phyloP scores from a whole-genome alignment of 2,888 invertebrate species.

The Drosophila lutescens region DNA sequence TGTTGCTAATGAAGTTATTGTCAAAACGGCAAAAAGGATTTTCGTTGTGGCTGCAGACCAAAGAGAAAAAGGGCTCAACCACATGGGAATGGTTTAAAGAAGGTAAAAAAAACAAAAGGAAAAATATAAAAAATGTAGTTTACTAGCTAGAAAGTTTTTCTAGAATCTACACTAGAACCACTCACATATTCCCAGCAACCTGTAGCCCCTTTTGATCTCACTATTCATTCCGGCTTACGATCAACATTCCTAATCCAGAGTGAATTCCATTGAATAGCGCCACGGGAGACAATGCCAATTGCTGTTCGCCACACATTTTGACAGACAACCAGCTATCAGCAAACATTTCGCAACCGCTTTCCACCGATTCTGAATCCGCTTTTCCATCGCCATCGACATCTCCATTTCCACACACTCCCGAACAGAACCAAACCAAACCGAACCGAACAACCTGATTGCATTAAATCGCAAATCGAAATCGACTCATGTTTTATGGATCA shows the following conservation, averaged over 20 bases:
- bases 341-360: slow-evolving; percentile 32
- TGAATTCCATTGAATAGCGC: slow-evolving; percentile 1
- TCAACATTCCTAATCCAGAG: slow-evolving; percentile 21
- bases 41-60: slow-evolving; percentile 18
- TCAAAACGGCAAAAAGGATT: slow-evolving; percentile 40
- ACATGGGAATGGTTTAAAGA: not conserved
- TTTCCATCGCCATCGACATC: not conserved
- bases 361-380: not conserved
- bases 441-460: slow-evolving; percentile 35
- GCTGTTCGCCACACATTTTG: slow-evolving; percentile 34
- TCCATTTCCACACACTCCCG: slow-evolving; percentile 7
- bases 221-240: slow-evolving; percentile 4
- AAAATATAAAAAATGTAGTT: not conserved
- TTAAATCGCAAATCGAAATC: slow-evolving; percentile 45
- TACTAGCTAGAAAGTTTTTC: too few relatives aligned
- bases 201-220: slow-evolving; percentile 7
- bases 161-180: not conserved
- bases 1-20: slow-evolving; percentile 67
- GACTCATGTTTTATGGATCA: slow-evolving; percentile 74
- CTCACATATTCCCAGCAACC: not conserved
- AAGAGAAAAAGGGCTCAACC: slow-evolving; percentile 1
- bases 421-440: not conserved
- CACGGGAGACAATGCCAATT: slow-evolving; percentile 19
- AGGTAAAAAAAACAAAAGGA: not conserved
- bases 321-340: slow-evolving; percentile 37